phyloP scores from a whole-genome alignment of 2,888 invertebrate species.

The Drosophila algonquin region DNA sequence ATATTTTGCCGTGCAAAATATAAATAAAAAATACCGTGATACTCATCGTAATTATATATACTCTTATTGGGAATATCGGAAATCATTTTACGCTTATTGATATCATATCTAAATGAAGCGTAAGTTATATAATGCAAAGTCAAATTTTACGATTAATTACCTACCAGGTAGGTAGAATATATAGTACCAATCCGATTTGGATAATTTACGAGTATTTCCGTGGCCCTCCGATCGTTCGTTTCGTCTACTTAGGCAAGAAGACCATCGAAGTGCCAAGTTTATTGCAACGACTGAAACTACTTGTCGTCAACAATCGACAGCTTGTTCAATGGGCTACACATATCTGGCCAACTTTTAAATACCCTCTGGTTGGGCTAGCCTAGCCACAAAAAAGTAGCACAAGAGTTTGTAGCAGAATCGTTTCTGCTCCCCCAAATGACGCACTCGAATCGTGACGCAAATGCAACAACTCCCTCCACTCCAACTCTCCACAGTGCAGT shows the following conservation, averaged over 20 bases:
- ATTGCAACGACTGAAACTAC: background rate
- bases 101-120: background rate
- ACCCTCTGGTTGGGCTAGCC: background rate
- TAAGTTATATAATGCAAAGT: background rate
- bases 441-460: constrained; percentile 70
- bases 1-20: background rate
- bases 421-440: constrained; percentile 51
- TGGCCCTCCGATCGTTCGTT: too few species aligned
- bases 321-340: background rate
- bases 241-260: too few species aligned
- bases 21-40: background rate
- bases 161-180: background rate
- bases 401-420: constrained; percentile 12
- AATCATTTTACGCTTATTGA: background rate
- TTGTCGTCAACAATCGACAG: background rate
- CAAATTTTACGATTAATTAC: background rate
- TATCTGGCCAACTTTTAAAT: background rate
- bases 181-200: too few species aligned
- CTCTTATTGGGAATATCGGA: constrained; percentile 15
- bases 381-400: constrained; percentile 30
- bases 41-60: background rate
- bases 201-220: too few species aligned
- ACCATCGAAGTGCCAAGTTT: background rate
- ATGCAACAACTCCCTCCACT: constrained; percentile 45
- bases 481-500: constrained; percentile 9